Conservation (phyloP, 2,113 vertebrate genomes). For the Sterna hirundo region DNA sequence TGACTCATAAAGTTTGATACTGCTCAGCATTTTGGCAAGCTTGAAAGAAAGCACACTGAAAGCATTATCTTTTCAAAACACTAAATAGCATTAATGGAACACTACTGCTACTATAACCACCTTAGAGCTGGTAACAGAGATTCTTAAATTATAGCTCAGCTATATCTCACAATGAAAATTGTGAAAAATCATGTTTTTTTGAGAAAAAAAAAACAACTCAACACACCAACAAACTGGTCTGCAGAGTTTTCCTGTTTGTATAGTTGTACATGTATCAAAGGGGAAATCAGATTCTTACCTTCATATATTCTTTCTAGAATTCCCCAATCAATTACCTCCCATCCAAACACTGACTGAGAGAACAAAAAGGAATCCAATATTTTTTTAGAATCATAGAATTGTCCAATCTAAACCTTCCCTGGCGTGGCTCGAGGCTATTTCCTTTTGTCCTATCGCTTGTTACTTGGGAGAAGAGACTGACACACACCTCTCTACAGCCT, state of each 20-base stretch:
- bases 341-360: not conserved
- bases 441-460: no score
- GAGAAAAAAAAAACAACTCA: not conserved
- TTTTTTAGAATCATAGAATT: not conserved
- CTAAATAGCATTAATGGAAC: not conserved
- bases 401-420: no score
- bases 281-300: not conserved
- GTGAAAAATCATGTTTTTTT: not conserved
- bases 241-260: not conserved
- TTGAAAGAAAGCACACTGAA: not conserved
- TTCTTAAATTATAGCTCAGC: not conserved
- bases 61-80: not conserved
- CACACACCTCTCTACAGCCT: no score
- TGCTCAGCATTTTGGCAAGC: not conserved
- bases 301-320: not conserved
- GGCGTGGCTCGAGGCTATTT: no score
- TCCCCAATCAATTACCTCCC: not conserved
- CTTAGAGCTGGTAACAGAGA: not conserved
- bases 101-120: not conserved
- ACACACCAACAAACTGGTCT: not conserved
- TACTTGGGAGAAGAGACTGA: no score
- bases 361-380: not conserved
- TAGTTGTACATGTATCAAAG: not conserved
- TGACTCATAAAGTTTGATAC: not conserved
- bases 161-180: not conserved